Base-by-base conservation (phyloP, 2,113 vertebrate genomes). In the Odocoileus hemionus region DNA sequence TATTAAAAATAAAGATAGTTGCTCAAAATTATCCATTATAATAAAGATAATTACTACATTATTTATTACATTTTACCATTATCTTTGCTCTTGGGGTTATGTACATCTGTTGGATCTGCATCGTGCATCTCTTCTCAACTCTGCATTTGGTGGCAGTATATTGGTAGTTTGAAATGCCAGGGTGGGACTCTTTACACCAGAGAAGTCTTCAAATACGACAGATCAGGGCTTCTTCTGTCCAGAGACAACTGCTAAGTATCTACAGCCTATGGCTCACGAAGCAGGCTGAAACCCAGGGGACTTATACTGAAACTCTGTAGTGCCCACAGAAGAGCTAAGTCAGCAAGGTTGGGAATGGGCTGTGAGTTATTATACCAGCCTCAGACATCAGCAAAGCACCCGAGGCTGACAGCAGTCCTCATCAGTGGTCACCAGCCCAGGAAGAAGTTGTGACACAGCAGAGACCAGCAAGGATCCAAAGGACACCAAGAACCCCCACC, bases 1-100 rank as follows among this genome's bases (percentile, higher is more conserved):
- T 76, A 82, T 60, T 82, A 43, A 97, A 95, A 92, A 82, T 58
- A 76, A 94, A 90, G 17, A 47, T 57, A 87, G 92, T 54, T 58
- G 80, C 2, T 96, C 36, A 61, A 93, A 89, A 64, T 74, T 39
- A 43, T 67, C 16, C 64, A 67, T 67, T 67, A 67, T 70, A 70
- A 70, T 70, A 36, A 70, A 12, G 11, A 36, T 36, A 70, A 36
- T 36, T 23, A 55, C 52, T 54, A 15, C 26, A n/a, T 58, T n/a
- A 28, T 47, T 84, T 60, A n/a, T 54, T 87, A 30, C 8, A 28
- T 83, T 85, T 94, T 86, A 78, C 52, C 89, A 26, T 85, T 86
- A 74, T n/a, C 7, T 95, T 23, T 70, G 12, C 13, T 91, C 39
- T 91, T 61, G 36, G 91, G 33, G 47, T 82, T 61, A 86, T 85